Evolutionary conservation across 2,888 invertebrate species (phyloP), one percentile per base, ranked within the genome.

Genomic region (Diaprepes abbreviatus): DNA sequence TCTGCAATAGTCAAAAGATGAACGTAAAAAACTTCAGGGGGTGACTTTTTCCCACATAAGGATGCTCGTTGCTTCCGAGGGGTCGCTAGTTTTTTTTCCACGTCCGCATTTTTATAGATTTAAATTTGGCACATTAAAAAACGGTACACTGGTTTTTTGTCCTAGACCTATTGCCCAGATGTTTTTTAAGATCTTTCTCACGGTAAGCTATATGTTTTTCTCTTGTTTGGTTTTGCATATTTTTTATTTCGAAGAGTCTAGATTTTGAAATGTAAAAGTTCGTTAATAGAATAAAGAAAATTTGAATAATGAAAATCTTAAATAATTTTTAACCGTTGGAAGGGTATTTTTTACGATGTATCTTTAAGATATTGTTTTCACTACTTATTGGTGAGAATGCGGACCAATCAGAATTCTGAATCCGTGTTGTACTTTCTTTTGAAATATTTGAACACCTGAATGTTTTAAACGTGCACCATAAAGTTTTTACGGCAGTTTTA

Each of bases 11-110:
- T n/a, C 4, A 17, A 71, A 71, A 60, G 40, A 65, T 50, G 71
- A 58, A 59, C 66, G 55, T 38, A 70, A 75, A 74, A 75, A 76
- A 79, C 74, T 76, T 77, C 79, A 76, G 75, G 78, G 77, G 75
- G 75, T 75, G 75, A 74, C 74, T 75, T 73, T 77, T 78, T 78
- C 78, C 77, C 78, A 78, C 78, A 78, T 77, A 74, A 75, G 78
- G 64, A 74, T 75, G 59, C 67, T 70, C 45, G 60, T 66, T 31
- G 21, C 55, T 70, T 62, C 52, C 54, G 57, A 66, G 66, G 70
- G 71, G 66, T 70, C 6, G 45, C 7, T 12, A 17, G 60, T 36
- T 62, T 71, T 71, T 70, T 66, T 66, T 70, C 33, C 5, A 33
- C 64, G 31, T 64, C 64, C 62, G 52, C 24, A 55, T 48, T 70